Percentiles rank a stretch among this genome's conserved stretches.
Evolutionary conservation across 2,113 vertebrate species (phyloP).

Genomic region (Nesogale talazaci): DNA sequence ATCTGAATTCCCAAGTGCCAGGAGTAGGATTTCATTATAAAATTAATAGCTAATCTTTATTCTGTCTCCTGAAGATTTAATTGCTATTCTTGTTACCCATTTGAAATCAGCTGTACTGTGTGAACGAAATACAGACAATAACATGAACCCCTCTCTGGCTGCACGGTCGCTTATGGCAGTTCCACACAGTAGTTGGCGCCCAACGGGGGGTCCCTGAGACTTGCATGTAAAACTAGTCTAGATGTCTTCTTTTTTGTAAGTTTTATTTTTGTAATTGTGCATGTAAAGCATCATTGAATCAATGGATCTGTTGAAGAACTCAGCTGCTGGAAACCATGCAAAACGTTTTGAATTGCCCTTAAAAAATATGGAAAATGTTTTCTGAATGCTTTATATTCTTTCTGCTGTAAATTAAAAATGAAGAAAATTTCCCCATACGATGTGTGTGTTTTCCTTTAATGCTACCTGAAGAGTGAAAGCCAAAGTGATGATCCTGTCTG

Average conservation of each 20-base stretch:
- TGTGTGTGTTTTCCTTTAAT: conserved; percentile 80
- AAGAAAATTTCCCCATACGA: conserved; percentile 93
- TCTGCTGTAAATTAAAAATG: conserved; percentile 99
- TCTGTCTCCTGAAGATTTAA: conserved; percentile 88
- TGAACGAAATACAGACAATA: conserved; percentile 90
- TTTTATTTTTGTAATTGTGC: conserved; percentile 99
- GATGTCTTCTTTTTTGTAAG: conserved; percentile 97
- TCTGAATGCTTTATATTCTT: conserved; percentile 99
- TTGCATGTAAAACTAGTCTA: conserved; percentile 99
- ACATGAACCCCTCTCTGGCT: conserved; percentile 90
- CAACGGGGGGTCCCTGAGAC: conserved; percentile 94
- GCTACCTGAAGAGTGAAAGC: not conserved
- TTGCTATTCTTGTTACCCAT: conserved; percentile 89
- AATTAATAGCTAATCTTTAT: conserved; percentile 84
- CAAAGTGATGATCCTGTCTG: not conserved
- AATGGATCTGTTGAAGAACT: conserved; percentile 99
- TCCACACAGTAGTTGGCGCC: conserved; percentile 92
- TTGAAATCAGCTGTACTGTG: conserved; percentile 89
- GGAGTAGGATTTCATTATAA: conserved; percentile 86
- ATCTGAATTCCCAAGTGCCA: conserved; percentile 87
- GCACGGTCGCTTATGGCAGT: conserved; percentile 91
- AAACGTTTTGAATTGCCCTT: conserved; percentile 99
- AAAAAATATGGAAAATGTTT: conserved; percentile 99
- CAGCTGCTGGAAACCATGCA: conserved; percentile 99
- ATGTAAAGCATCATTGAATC: conserved; percentile 99